A percentile compares a stretch with the other conserved stretches of the same genome.
These are phyloP conservation scores for Pycnomerus fuliginosus DNA, from an alignment of 2,888 invertebrate genomes.

Conservation along the genomic window DNA sequence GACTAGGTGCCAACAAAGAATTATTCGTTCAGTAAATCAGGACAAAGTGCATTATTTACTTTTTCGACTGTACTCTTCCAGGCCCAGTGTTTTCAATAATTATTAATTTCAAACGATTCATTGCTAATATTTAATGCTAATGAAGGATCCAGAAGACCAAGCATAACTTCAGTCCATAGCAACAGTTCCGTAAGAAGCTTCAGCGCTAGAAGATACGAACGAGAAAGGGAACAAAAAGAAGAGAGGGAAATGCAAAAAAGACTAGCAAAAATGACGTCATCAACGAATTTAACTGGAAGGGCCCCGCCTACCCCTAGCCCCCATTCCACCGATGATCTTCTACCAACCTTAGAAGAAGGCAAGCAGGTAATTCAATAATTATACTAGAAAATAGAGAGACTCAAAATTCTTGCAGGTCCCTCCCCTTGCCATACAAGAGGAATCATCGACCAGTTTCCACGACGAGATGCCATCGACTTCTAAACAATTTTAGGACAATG, in stretches of 20 bases:
- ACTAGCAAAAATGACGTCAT: conserved; percentile 64
- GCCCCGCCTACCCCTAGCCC: conserved; percentile 75
- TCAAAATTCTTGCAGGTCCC: conserved; percentile 50
- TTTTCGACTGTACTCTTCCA: too few species aligned
- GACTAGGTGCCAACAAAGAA: too few species aligned
- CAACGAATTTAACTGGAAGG: conserved; percentile 55
- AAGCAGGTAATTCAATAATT: conserved; percentile 61
- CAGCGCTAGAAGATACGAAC: conserved; percentile 76
- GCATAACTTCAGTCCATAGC: conserved; percentile 83
- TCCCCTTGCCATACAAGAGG: conserved; percentile 50
- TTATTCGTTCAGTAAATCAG: too few species aligned
- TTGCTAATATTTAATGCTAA: too few species aligned
- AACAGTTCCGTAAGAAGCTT: conserved; percentile 81
- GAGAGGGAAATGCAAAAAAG: conserved; percentile 77
- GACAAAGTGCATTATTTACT: too few species aligned
- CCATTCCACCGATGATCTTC: conserved; percentile 79
- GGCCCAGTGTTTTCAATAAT: too few species aligned
- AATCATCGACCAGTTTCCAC: conserved; percentile 49
- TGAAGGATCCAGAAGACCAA: conserved; percentile 82
- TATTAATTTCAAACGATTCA: too few species aligned
- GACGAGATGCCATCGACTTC: conserved; percentile 53
- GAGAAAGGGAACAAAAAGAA: conserved; percentile 79
- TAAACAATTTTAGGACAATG: conserved; percentile 42
- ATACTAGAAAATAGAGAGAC: not conserved
- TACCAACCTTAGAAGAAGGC: conserved; percentile 78